Conservation (phyloP, 2,797 vertebrate genomes). For the Alosa sapidissima region DNA sequence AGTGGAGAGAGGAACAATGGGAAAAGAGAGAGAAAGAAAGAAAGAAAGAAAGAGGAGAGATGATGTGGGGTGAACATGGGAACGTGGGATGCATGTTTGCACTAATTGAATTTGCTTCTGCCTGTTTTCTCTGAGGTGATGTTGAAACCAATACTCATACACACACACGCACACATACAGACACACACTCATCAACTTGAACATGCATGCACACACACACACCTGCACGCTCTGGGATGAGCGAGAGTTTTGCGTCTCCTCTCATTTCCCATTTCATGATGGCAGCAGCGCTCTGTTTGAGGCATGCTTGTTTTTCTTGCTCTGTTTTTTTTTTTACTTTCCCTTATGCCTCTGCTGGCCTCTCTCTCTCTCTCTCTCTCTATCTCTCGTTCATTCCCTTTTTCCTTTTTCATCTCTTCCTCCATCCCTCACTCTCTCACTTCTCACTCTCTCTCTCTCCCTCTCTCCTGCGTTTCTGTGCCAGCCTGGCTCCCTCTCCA, state of each 20-base stretch:
- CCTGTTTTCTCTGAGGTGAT: conserved; percentile 10
- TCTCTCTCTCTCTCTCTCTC: conserved; percentile 8
- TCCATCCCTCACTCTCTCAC: not conserved
- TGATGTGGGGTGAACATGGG: not conserved
- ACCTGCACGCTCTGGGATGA: not conserved
- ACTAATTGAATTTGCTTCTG: conserved; percentile 7
- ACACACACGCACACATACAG: not conserved
- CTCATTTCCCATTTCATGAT: not conserved
- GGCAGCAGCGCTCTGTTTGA: not conserved
- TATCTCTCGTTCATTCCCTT: not conserved
- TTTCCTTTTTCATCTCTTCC: not conserved
- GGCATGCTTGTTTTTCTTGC: not conserved
- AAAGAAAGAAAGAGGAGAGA: not conserved
- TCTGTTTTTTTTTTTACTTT: not conserved
- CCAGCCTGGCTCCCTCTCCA: not conserved
- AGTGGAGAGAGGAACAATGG: not conserved
- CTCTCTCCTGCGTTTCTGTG: not conserved
- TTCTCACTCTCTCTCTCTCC: not conserved
- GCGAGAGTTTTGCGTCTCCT: not conserved
- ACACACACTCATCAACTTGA: not conserved
- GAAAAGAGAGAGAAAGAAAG: not conserved
- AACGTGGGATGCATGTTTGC: not conserved
- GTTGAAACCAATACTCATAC: not conserved
- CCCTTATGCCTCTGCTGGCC: not conserved
- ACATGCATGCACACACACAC: not conserved